Evolutionary conservation across 2,797 vertebrate species (phyloP).

Genomic region (Centropyge bicolor): DNA sequence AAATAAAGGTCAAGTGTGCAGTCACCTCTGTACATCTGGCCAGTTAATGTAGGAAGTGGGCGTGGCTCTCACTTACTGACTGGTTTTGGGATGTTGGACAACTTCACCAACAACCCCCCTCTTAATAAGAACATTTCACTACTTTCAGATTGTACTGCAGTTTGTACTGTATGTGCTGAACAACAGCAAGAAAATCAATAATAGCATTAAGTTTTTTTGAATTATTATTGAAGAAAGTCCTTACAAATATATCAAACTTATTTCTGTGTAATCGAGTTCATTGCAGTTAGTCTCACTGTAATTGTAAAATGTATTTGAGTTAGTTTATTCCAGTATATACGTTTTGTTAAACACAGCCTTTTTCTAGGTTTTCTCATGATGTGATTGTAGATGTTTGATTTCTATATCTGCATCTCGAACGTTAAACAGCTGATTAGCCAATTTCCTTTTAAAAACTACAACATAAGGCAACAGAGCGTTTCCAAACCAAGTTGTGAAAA

Average conservation of each 20-base stretch:
- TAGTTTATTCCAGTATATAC: background rate
- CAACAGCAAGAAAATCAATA: background rate
- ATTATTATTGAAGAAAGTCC: background rate
- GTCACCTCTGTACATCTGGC: background rate
- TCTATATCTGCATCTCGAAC: conserved; percentile 14
- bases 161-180: background rate
- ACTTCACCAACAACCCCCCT: background rate
- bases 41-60: background rate
- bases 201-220: background rate
- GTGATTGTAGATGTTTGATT: conserved; percentile 4
- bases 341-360: background rate
- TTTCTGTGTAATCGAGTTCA: background rate
- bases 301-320: background rate
- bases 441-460: conserved; percentile 15
- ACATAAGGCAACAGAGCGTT: conserved; percentile 16
- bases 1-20: too few relatives aligned
- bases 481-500: conserved; percentile 37
- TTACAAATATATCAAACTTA: background rate
- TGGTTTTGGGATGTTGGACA: background rate
- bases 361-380: conserved; percentile 4
- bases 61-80: background rate
- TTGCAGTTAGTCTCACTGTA: background rate
- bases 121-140: background rate
- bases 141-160: background rate
- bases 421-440: conserved; percentile 16